Evolutionary conservation across 1,140 invertebrate genomes (phyloP).

Genomic region (Drosophila sproati): DNA sequence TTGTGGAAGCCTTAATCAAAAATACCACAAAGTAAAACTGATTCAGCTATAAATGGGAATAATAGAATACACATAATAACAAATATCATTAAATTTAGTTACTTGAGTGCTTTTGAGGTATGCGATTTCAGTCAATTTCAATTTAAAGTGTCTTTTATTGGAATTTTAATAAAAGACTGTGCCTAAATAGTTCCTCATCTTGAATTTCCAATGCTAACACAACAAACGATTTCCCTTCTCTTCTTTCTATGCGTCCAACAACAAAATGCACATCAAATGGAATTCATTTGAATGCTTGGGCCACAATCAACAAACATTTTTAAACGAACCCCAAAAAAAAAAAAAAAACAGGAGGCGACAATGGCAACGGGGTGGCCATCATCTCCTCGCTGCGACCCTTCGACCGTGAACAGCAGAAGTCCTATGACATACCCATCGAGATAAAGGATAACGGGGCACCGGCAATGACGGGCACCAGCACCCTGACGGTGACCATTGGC

Average conservation of each 20-base stretch:
- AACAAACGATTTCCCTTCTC: conserved; percentile 1
- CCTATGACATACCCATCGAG: conserved; percentile 88
- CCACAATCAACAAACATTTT: conserved; percentile 40
- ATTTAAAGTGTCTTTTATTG: conserved; percentile 15
- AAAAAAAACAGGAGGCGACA: conserved; percentile 85
- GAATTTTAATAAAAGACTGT: conserved; percentile 17
- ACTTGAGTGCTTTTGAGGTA: too few species aligned
- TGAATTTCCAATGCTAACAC: conserved; percentile 16
- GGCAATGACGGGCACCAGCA: conserved; percentile 88
- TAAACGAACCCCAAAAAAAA: not conserved
- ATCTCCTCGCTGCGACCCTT: conserved; percentile 87
- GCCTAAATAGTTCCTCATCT: not conserved
- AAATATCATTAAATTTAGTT: too few species aligned
- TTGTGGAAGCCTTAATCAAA: too few species aligned
- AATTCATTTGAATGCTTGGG: conserved; percentile 26
- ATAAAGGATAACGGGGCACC: conserved; percentile 87
- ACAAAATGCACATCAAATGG: conserved; percentile 19
- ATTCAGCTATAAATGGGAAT: too few species aligned
- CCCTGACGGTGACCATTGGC: conserved; percentile 89
- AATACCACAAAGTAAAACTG: too few species aligned
- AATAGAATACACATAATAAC: too few species aligned
- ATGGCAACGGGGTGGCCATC: conserved; percentile 88
- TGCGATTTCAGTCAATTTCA: not conserved
- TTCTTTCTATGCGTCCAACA: not conserved
- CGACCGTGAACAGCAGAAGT: conserved; percentile 88